Evolutionary conservation across 2,888 invertebrate genomes (phyloP), one percentile per base, ranked within the genome.

Genomic region (Lymantria monacha): DNA sequence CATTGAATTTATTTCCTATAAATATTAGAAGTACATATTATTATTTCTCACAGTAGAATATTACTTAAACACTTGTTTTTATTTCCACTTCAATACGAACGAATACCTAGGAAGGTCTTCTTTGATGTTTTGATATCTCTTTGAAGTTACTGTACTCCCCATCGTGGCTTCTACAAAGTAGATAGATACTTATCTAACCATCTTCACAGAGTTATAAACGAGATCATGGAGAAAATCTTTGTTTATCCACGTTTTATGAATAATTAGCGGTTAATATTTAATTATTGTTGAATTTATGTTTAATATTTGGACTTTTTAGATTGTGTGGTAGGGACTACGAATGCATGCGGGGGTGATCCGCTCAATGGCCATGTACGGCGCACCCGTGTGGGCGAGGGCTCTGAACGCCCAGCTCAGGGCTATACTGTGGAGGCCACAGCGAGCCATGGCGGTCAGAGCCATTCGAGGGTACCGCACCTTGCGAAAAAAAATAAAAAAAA

Each of bases 81-180:
- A 5, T 10, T 7, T 14, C 41, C 41, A 1, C 12, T 41, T 41
- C 14, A 41, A 50, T 45, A 56, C 56, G 51, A 64, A 52, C 49
- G 45, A 58, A 55, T 51, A 51, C 48, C 47, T 51, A 51, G 49
- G 22, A 42, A 11, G 42, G 36, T 46, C 5, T 3, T 15, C 65
- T 65, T 64, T 67, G 65, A 64, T 64, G 49, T 55, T 40, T 10
- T 47, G 50, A 51, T 49, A 64, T 65, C 57, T 57, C 68, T 57
- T 65, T 64, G 68, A 65, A 49, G 42, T 45, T 41, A 41, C 30
- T 48, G 65, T 51, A 13, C 40, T 46, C 11, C 22, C 8, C 33
- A 45, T 50, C 30, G 30, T n/a, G 37, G 37, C 46, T 54, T 53
- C 58, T 53, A 49, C 43, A 47, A 57, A 55, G 49, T 50, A 22